These are phyloP conservation scores for Germaria angustata DNA, from an alignment of 2,888 invertebrate genomes.

Conservation along the genomic window DNA sequence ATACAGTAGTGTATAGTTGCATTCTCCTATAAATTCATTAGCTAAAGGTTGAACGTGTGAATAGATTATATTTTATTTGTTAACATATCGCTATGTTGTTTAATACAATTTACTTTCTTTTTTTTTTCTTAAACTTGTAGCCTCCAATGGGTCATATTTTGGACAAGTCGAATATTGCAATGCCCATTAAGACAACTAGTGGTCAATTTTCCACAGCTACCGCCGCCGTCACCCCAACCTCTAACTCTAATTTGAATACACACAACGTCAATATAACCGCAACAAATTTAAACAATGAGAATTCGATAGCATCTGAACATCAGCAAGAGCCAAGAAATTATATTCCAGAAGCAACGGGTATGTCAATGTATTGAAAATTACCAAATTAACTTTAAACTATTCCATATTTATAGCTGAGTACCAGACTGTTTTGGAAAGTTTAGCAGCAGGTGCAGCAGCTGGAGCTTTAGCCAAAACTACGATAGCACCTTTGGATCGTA, in stretches of 20 bases:
- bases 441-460: slow-evolving; percentile 94
- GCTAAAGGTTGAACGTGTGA: too few species aligned
- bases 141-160: slow-evolving; percentile 79
- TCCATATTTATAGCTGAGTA: slow-evolving; percentile 32
- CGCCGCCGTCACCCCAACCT: slow-evolving; percentile 45
- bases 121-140: slow-evolving; percentile 68
- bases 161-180: slow-evolving; percentile 78
- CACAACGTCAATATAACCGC: slow-evolving; percentile 43
- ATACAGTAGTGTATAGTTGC: too few species aligned
- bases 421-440: slow-evolving; percentile 86
- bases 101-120: too few species aligned
- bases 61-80: too few species aligned
- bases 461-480: slow-evolving; percentile 97
- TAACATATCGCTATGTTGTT: too few species aligned
- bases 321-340: slow-evolving; percentile 13
- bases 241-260: slow-evolving; percentile 45
- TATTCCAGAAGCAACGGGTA: slow-evolving; percentile 43
- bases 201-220: slow-evolving; percentile 72
- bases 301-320: slow-evolving; percentile 37
- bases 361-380: neutral
- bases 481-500: slow-evolving; percentile 97
- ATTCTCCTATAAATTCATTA: too few species aligned
- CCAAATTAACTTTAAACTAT: neutral
- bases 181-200: slow-evolving; percentile 77
- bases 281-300: slow-evolving; percentile 25